Base-by-base conservation (phyloP, 2,797 vertebrate species). In the Danionella dracula region DNA sequence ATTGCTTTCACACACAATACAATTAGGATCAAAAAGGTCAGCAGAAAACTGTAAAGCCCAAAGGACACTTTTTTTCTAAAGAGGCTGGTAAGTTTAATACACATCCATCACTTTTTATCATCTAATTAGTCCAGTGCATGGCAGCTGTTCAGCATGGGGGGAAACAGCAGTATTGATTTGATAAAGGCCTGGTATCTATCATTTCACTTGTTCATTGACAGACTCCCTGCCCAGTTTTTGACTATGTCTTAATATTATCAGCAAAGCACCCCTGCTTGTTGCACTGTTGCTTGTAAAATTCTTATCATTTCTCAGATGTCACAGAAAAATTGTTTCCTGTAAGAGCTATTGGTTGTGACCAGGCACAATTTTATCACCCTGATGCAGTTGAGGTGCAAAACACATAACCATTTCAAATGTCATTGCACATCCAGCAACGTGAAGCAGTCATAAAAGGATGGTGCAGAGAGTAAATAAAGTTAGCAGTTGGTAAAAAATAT, bases 41-140 rank as follows among this genome's bases (percentile, higher is more conserved):
- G 87, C 83, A 80, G 82, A 85, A n/a, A 93, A 93, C 92, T 87
- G 83, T 83, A 83, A 90, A 90, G 85, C 94, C 90, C 90, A 74
- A 68, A 89, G 91, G 93, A 92, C 81, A 87, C 86, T 86, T 90
- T 81, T 82, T 78, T 86, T 90, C 80, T 80, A 75, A 84, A 79
- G 83, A 84, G 85, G 86, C 88, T 84, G 82, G 89, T 81, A 88
- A 88, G 83, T 94, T 91, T 92, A 91, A 92, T 90, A 90, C 88
- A 85, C 92, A 97, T 96, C 93, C 91, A 96, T 98, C 94, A 96
- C 92, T 87, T 94, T 93, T 93, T 93, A 95, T 94, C 93, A 91
- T 94, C 92, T 95, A 94, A 96, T 96, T 95, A 95, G 93, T 90
- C 86, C 79, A 65, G 83, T 84, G 85, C 87, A 88, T 91, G 91